Conservation (phyloP, 2,888 invertebrate genomes). For the Acanthopleura granulata region DNA sequence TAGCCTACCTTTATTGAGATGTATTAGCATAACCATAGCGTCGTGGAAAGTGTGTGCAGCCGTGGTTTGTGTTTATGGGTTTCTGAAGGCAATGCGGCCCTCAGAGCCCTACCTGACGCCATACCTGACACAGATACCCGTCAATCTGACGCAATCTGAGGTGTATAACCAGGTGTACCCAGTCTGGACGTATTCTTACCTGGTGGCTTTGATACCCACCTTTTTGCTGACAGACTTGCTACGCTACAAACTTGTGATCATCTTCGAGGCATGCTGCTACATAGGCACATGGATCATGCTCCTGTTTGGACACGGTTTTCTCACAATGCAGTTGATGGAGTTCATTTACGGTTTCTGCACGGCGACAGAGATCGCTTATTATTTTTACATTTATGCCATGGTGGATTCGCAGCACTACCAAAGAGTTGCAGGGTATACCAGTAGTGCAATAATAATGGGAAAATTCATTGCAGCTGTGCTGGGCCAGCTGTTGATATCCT, state of each 20-base stretch:
- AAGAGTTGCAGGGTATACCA: too few species aligned
- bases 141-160: conserved; percentile 34
- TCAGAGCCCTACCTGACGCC: conserved; percentile 44
- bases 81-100: conserved; percentile 39
- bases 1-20: too few species aligned
- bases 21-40: background rate
- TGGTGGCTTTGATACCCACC: conserved; percentile 78
- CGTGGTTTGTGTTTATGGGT: conserved; percentile 37
- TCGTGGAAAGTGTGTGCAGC: conserved; percentile 30
- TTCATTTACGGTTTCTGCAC: conserved; percentile 86
- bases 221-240: conserved; percentile 85
- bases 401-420: too few species aligned
- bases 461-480: too few species aligned
- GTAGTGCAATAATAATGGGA: too few species aligned
- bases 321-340: conserved; percentile 80
- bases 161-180: conserved; percentile 81
- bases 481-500: too few species aligned
- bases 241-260: conserved; percentile 88
- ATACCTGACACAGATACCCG: conserved; percentile 34
- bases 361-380: conserved; percentile 93
- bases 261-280: conserved; percentile 83
- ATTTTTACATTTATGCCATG: conserved; percentile 93
- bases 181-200: conserved; percentile 86
- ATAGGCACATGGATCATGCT: conserved; percentile 81
- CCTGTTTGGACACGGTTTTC: conserved; percentile 80